Evolutionary conservation across 2,797 vertebrate species (phyloP).

Genomic region (Gymnodraco acuticeps): DNA sequence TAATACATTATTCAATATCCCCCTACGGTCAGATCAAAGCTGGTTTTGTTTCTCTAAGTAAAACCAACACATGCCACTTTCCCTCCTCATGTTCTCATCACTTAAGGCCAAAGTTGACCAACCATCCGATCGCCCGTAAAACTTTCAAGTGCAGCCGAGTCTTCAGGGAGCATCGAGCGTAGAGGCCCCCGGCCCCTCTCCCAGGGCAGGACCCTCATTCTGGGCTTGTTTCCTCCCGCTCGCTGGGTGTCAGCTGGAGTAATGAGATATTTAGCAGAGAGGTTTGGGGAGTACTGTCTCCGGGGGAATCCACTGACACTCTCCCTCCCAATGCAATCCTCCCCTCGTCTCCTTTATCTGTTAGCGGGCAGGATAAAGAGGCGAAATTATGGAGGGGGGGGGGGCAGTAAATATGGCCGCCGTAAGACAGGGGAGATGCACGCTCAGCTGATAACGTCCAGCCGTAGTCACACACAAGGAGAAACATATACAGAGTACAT

Average conservation of each 20-base stretch:
- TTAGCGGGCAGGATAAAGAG: constrained; percentile 56
- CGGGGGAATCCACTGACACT: constrained; percentile 68
- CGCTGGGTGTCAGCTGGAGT: constrained; percentile 72
- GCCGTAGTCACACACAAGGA: constrained; percentile 13
- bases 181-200: constrained; percentile 37
- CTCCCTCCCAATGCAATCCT: constrained; percentile 70
- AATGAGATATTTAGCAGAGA: constrained; percentile 80
- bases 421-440: constrained; percentile 56
- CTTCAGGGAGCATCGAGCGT: constrained; percentile 10
- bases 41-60: constrained; percentile 35
- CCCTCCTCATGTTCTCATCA: neutral
- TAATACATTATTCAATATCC: constrained; percentile 50
- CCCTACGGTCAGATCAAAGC: constrained; percentile 30
- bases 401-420: constrained; percentile 64
- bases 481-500: neutral
- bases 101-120: constrained; percentile 17
- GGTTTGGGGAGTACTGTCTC: constrained; percentile 62
- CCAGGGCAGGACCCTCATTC: constrained; percentile 66
- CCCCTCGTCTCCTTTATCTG: constrained; percentile 58
- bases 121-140: constrained; percentile 3
- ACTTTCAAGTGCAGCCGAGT: constrained; percentile 17
- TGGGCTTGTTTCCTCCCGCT: constrained; percentile 46
- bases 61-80: constrained; percentile 35
- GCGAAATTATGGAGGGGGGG: constrained; percentile 54
- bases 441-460: constrained; percentile 61